These are phyloP conservation scores for Sinhomidia bicolor DNA, from an alignment of 2,888 invertebrate species.

Conservation along the genomic window DNA sequence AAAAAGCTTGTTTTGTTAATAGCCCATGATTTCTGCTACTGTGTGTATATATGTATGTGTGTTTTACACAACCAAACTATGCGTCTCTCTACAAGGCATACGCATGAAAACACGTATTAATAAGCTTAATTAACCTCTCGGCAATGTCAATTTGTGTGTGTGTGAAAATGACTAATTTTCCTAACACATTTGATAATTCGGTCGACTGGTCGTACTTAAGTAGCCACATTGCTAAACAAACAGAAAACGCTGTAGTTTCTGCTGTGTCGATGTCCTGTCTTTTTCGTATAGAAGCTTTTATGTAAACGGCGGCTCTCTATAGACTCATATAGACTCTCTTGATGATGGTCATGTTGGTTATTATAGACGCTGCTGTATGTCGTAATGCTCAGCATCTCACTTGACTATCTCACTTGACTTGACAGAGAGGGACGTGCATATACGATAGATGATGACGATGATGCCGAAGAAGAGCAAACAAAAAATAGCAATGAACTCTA, in stretches of 20 bases:
- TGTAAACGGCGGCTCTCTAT: no score
- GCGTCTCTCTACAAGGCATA: no score
- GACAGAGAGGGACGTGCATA: neutral
- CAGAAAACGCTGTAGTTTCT: no score
- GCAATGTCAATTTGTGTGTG: neutral
- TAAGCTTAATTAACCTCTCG: neutral
- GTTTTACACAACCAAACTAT: no score
- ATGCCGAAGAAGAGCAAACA: constrained; percentile 3
- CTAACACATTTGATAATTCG: constrained; percentile 14
- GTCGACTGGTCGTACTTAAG: neutral
- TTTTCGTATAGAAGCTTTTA: neutral
- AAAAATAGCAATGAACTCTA: constrained; percentile 54
- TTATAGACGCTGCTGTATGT: no score
- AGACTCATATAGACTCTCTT: no score
- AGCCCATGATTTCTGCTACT: constrained; percentile 15
- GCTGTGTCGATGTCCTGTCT: constrained; percentile 23
- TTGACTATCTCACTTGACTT: neutral
- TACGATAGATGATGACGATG: constrained; percentile 34
- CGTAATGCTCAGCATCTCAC: neutral
- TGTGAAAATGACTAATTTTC: constrained; percentile 19
- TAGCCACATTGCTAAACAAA: neutral
- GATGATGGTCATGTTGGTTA: neutral
- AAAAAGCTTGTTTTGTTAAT: neutral
- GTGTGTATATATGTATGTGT: no score
- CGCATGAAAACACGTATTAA: no score